Percentiles rank a stretch among this genome's conserved stretches.
These are phyloP conservation scores for Sciaenops ocellatus DNA, from an alignment of 2,797 vertebrate genomes.

Conservation along the genomic window DNA sequence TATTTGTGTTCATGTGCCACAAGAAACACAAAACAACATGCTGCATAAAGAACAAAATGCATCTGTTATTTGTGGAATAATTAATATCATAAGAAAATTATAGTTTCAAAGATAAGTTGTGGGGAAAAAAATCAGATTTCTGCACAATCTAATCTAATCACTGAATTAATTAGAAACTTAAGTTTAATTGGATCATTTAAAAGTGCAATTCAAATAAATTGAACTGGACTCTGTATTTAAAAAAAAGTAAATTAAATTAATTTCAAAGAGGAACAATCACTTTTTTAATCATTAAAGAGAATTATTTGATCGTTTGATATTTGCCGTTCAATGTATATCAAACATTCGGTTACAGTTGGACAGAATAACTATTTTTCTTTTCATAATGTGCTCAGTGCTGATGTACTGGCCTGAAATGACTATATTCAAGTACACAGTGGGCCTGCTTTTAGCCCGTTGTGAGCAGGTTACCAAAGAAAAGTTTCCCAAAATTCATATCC, in stretches of 20 bases:
- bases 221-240: not conserved
- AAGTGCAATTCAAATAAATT: slow-evolving; percentile 18
- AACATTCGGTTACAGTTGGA: not conserved
- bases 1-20: not conserved
- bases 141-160: too few species aligned
- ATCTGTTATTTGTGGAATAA: not conserved
- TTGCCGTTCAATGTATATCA: not conserved
- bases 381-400: accelerated
- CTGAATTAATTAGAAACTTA: slow-evolving; percentile 6
- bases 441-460: not conserved
- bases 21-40: not conserved
- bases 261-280: not conserved
- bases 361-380: not conserved
- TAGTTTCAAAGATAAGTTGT: not conserved
- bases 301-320: not conserved
- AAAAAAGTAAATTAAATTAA: slow-evolving; percentile 1
- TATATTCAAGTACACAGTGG: not conserved
- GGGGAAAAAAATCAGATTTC: not conserved
- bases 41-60: not conserved
- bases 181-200: slow-evolving; percentile 18
- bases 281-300: not conserved
- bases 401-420: not conserved
- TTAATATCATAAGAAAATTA: not conserved
- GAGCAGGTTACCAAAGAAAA: not conserved
- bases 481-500: not conserved